These are phyloP conservation scores for Marmota flaviventris DNA, from an alignment of 2,113 vertebrate genomes.

Conservation along the genomic window DNA sequence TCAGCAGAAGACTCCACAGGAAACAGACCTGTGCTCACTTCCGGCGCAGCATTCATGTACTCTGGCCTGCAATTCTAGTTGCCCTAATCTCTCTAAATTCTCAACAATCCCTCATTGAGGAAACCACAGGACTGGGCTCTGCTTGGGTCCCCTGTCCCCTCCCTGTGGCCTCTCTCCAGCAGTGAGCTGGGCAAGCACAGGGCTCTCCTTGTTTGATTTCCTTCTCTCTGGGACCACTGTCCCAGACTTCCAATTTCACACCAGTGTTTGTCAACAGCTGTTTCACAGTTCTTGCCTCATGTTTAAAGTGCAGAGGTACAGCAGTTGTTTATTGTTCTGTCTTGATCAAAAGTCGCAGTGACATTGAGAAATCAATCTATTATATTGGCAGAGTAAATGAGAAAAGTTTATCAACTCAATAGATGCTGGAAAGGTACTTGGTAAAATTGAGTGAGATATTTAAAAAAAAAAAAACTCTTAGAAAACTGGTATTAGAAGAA, in stretches of 20 bases:
- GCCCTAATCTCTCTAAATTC: not conserved
- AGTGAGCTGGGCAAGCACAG: no score
- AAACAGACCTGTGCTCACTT: not conserved
- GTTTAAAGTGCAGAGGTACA: not conserved
- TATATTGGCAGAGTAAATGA: not conserved
- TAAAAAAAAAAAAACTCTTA: not conserved
- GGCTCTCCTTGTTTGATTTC: no score
- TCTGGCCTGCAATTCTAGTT: not conserved
- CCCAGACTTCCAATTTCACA: not conserved
- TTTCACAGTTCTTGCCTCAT: not conserved
- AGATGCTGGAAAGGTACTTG: not conserved
- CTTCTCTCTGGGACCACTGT: not conserved
- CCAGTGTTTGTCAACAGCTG: not conserved
- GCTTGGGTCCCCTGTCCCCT: no score
- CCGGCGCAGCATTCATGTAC: not conserved
- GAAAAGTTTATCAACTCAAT: constrained; percentile 10
- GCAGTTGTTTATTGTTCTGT: not conserved
- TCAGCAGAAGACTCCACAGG: not conserved
- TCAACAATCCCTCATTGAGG: not conserved
- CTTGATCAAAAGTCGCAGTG: not conserved
- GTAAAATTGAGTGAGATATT: constrained; percentile 31
- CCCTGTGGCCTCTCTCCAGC: not conserved
- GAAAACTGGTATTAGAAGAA: not conserved
- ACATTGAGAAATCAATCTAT: not conserved
- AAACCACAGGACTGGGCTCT: no score